These are phyloP conservation scores for Dermatemys mawii DNA, from an alignment of 2,113 vertebrate species.

Conservation along the genomic window DNA sequence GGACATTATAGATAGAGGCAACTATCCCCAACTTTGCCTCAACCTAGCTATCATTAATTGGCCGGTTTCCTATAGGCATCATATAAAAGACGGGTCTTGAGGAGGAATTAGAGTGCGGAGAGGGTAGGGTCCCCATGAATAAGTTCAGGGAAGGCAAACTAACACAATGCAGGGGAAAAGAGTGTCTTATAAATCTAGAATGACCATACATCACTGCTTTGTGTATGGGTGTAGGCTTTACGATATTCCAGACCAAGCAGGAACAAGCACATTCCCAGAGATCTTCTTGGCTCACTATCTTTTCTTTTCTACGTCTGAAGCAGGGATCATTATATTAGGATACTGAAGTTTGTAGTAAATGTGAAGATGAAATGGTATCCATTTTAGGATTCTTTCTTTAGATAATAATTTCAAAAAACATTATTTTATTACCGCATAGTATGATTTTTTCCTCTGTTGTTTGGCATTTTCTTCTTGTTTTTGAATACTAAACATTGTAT, in stretches of 20 bases:
- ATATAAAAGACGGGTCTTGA: neutral
- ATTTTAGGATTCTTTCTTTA: constrained; percentile 8
- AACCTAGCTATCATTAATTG: neutral
- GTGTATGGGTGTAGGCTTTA: neutral
- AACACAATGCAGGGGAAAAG: neutral
- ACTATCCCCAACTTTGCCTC: neutral
- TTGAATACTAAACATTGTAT: neutral
- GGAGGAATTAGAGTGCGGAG: neutral
- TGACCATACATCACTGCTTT: neutral
- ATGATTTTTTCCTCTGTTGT: neutral
- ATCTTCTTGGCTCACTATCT: neutral
- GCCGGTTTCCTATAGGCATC: neutral
- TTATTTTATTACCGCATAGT: neutral
- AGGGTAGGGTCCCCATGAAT: neutral
- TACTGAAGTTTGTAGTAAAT: neutral
- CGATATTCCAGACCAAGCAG: neutral
- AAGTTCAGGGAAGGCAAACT: neutral
- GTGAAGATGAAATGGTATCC: neutral
- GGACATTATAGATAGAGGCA: neutral
- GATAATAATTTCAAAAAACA: neutral
- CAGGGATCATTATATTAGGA: neutral
- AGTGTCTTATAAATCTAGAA: neutral
- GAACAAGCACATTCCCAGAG: neutral
- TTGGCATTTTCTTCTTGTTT: neutral
- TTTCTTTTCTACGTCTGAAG: neutral